Base-by-base conservation (phyloP, 2,113 vertebrate species). In the Periophthalmodon schlosseri region DNA sequence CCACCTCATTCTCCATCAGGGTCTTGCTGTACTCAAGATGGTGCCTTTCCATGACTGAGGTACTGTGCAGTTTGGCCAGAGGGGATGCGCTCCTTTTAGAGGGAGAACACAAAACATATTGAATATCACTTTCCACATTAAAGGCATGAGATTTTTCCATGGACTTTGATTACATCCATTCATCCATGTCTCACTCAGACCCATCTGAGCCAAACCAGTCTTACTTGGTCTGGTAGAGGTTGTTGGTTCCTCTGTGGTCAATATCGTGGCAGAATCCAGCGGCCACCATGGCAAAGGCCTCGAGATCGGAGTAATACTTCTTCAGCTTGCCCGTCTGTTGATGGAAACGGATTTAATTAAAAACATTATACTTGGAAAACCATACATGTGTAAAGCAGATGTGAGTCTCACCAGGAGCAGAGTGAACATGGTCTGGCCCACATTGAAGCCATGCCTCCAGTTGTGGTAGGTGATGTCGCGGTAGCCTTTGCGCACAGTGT, bases 191-290 rank as follows among this genome's bases (percentile, higher is more conserved):
- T 34, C 58, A 61, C 58, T 33, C 2, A 24, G 21, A 13, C 58
- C 18, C 24, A 5, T 24, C 23, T 21, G 10, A 44, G 39, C 39
- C 9, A 44, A 13, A 13, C 7, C 13, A 20, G 5, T 24, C 95
- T 95, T 94, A 95, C 97, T 99, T 99, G 91, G 98, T 96, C 90
- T 99, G 98, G 89, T 97, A 99, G 87, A 99, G 93, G 77, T 99
- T 99, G 88, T 98, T 99, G 88, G 98, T 99, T 46, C 98, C 97
- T 90, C 98, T 95, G 91, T 99, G 97, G 91, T 99, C 98, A 68
- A 99, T 99, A 83, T 99, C 98, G 33, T 97, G 98, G 90, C 97
- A 99, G 91, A 99, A 99, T 64, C 97, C 98, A 79, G 98, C 98
- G 13, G 97, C 94, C 10, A 99, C 95, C 98, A 99, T 98, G 73